These are phyloP conservation scores for Drosophila sordidula DNA, from an alignment of 2,888 invertebrate species.

Conservation along the genomic window DNA sequence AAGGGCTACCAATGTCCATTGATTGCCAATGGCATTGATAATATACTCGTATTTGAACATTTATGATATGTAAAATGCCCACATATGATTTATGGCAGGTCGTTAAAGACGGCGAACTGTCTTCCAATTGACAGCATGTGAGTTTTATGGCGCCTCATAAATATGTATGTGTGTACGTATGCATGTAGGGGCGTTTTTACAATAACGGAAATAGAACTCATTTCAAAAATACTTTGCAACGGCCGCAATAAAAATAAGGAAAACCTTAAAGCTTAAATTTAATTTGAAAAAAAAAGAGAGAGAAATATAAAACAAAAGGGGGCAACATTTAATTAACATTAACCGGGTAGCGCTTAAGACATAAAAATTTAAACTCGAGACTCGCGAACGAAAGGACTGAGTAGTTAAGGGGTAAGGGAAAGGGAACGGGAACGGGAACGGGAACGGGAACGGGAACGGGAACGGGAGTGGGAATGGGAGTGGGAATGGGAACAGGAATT, in stretches of 20 bases:
- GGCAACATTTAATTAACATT: constrained; percentile 56
- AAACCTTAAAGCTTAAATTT: constrained; percentile 30
- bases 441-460: constrained; percentile 29
- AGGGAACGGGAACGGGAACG: constrained; percentile 1
- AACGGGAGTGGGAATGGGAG: constrained; percentile 20
- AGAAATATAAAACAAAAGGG: constrained; percentile 2
- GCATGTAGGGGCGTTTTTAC: neutral
- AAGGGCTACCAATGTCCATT: constrained; percentile 39
- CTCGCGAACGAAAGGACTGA: constrained; percentile 30
- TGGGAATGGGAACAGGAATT: constrained; percentile 39
- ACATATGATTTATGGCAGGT: constrained; percentile 53
- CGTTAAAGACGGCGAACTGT: constrained; percentile 45
- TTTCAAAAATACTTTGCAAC: constrained; percentile 44
- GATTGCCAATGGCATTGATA: constrained; percentile 29
- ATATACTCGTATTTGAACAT: constrained; percentile 20
- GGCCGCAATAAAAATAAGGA: constrained; percentile 18
- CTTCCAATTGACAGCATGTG: constrained; percentile 4
- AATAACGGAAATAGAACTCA: constrained; percentile 74
- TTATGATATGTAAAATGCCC: constrained; percentile 42
- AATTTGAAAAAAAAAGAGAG: constrained; percentile 14
- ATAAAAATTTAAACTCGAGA: constrained; percentile 29
- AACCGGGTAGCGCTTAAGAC: constrained; percentile 8
- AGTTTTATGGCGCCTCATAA: constrained; percentile 61
- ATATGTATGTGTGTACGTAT: constrained; percentile 27
- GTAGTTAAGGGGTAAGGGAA: neutral